Evolutionary conservation across 2,888 invertebrate species (phyloP).

Genomic region (Stratiomys singularior): DNA sequence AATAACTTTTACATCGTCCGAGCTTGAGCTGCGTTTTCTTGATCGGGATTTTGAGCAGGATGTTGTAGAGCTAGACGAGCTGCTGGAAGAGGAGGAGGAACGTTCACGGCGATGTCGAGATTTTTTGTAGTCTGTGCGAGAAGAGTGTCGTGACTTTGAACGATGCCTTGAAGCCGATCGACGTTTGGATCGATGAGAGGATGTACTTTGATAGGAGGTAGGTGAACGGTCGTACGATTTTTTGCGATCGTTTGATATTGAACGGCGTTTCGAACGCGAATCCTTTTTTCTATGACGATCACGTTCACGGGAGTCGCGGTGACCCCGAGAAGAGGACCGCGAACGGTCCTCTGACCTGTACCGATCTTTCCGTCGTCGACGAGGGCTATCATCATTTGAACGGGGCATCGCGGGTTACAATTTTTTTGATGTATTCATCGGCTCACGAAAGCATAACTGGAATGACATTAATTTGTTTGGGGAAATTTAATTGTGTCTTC

Average conservation of each 20-base stretch:
- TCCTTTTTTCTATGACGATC: not conserved
- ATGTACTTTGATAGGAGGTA: not conserved
- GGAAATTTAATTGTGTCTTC: conserved; percentile 24
- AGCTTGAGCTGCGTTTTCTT: conserved; percentile 11
- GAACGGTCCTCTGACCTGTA: conserved; percentile 25
- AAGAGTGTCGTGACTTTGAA: conserved; percentile 18
- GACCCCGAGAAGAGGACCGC: conserved; percentile 2
- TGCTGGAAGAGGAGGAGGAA: conserved; percentile 8
- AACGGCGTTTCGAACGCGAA: conserved; percentile 2
- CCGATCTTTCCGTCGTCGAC: not conserved
- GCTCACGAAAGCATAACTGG: not conserved
- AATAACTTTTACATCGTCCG: not conserved
- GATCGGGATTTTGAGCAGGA: conserved; percentile 4
- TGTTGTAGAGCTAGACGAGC: not conserved
- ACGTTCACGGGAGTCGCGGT: not conserved
- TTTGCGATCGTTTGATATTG: not conserved
- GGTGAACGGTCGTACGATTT: conserved; percentile 32
- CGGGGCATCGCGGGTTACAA: not conserved
- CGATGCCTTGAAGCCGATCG: conserved; percentile 24
- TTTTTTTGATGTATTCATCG: not conserved
- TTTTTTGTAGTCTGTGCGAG: conserved; percentile 19
- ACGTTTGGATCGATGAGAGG: not conserved
- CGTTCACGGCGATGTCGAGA: conserved; percentile 25
- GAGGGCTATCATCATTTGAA: not conserved
- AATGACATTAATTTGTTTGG: conserved; percentile 10